Evolutionary conservation across 2,797 vertebrate genomes (phyloP).

Genomic region (Prunella strophiata): DNA sequence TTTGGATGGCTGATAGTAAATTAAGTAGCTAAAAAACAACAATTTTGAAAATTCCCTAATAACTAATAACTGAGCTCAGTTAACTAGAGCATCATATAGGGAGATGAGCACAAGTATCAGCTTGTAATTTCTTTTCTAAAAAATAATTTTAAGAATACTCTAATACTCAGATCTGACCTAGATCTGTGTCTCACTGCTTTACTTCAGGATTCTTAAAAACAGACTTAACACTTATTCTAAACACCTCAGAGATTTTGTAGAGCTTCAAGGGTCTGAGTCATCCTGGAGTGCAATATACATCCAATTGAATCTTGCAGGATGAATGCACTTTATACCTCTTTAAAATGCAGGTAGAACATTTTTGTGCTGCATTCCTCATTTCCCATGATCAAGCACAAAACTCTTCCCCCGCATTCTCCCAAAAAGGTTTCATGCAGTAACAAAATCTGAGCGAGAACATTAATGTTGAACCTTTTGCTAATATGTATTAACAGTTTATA

Average conservation of each 20-base stretch:
- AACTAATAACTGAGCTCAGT: neutral
- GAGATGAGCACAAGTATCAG: neutral
- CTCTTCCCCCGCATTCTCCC: neutral
- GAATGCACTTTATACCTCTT: neutral
- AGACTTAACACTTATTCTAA: neutral
- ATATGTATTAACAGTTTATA: neutral
- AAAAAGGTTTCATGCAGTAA: neutral
- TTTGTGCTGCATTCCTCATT: neutral
- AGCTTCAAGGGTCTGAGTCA: neutral
- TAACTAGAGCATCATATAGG: neutral
- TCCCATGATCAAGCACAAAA: neutral
- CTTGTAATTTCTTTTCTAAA: neutral
- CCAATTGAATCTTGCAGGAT: neutral
- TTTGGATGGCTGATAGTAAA: conserved; percentile 69
- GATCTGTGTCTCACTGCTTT: neutral
- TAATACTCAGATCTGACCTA: neutral
- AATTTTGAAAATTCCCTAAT: conserved; percentile 36
- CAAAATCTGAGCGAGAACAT: neutral
- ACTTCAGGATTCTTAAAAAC: neutral
- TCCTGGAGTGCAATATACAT: neutral
- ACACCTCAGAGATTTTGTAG: neutral
- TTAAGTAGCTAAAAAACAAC: conserved; percentile 64
- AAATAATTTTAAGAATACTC: neutral
- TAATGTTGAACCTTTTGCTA: neutral
- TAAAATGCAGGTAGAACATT: neutral